phyloP scores from a whole-genome alignment of 2,113 vertebrate genomes.

The pig (Sus scrofa) region T2T-Sscrofa CM000826.6:110063001-110063500 shows the following conservation, averaged over 20 bases:
- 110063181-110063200: slow-evolving; percentile 3
- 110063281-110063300: not conserved
- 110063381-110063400: not conserved
- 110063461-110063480: not conserved
- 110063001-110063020: not conserved
- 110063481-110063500: not conserved
- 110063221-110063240: not conserved
- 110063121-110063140: not conserved
- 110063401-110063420: not conserved
- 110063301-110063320: not conserved
- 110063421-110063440: not conserved
- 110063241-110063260: not conserved
- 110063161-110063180: not conserved
- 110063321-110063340: not conserved
- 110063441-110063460: not conserved
- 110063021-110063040: not conserved
- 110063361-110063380: not conserved
- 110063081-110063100: not conserved
- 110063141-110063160: not conserved
- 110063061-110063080: not conserved
- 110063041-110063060: not conserved
- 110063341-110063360: not conserved
- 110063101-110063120: not conserved
- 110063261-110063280: not conserved
- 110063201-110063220: slow-evolving; percentile 25